Percentiles rank a stretch among this genome's conserved stretches.
These are phyloP conservation scores for Ypsolopha scabrella DNA, from an alignment of 2,888 invertebrate genomes.

Conservation along the genomic window DNA sequence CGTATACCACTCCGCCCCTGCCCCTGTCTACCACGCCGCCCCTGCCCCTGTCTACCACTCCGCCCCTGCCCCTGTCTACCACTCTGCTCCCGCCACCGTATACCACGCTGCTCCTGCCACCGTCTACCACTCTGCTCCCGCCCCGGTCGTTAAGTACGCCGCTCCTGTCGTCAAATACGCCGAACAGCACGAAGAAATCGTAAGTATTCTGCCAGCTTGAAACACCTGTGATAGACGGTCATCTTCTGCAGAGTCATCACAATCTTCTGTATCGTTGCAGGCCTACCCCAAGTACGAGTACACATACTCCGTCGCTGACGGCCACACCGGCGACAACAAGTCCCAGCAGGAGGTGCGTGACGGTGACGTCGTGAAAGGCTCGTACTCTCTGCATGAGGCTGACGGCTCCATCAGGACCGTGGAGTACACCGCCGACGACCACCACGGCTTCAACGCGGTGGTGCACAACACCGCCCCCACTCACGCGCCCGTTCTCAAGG, in stretches of 20 bases:
- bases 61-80: slow-evolving; percentile 23
- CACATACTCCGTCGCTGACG: slow-evolving; percentile 67
- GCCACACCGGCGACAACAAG: slow-evolving; percentile 70
- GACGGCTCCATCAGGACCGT: slow-evolving; percentile 69
- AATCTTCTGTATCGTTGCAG: slow-evolving; percentile 16
- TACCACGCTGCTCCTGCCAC: slow-evolving; percentile 19
- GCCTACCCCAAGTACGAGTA: slow-evolving; percentile 60
- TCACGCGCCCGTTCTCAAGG: slow-evolving; percentile 19
- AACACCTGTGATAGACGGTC: background rate
- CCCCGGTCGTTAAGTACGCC: slow-evolving; percentile 9
- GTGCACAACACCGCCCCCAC: slow-evolving; percentile 43
- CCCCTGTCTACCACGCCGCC: slow-evolving; percentile 11
- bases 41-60: slow-evolving; percentile 15
- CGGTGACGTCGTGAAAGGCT: slow-evolving; percentile 66
- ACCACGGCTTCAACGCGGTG: slow-evolving; percentile 58
- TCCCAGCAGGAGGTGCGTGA: slow-evolving; percentile 64
- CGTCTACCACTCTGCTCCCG: slow-evolving; percentile 11
- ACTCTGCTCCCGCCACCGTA: slow-evolving; percentile 16
- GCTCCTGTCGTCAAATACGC: slow-evolving; percentile 22
- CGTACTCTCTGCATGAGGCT: slow-evolving; percentile 65
- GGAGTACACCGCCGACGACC: slow-evolving; percentile 65
- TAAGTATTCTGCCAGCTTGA: slow-evolving; percentile 11
- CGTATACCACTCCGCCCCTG: slow-evolving; percentile 11
- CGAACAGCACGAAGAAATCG: slow-evolving; percentile 23
- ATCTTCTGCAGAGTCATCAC: background rate